Conservation (phyloP, 2,113 vertebrate genomes). For the Oryzias woworae region DNA sequence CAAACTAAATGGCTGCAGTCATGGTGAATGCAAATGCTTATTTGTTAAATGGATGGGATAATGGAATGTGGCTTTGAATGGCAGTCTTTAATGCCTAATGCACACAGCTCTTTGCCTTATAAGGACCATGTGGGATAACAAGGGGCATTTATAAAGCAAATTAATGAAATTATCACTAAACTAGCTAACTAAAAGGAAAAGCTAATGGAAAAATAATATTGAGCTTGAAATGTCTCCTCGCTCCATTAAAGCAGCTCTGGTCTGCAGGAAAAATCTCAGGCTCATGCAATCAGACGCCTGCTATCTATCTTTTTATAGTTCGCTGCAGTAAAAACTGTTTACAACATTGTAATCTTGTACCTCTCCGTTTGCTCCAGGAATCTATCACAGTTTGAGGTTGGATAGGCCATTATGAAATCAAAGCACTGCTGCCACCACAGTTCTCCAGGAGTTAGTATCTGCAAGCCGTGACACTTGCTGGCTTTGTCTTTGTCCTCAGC, state of each 20-base stretch:
- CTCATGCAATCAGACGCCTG: not conserved
- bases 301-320: constrained; percentile 16
- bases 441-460: no score
- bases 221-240: not conserved
- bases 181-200: constrained; percentile 1
- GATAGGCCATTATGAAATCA: not conserved
- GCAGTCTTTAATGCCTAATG: constrained; percentile 3
- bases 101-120: not conserved
- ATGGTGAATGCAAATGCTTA: constrained; percentile 28
- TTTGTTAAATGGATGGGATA: constrained; percentile 39
- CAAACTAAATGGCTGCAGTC: constrained; percentile 37
- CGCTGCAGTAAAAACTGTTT: constrained; percentile 10
- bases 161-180: constrained; percentile 3
- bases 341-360: not conserved
- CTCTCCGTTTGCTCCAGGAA: not conserved
- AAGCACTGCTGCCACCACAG: not conserved
- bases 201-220: constrained; percentile 9
- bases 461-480: no score
- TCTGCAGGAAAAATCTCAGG: constrained; percentile 14
- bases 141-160: constrained; percentile 3
- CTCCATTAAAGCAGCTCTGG: constrained; percentile 23
- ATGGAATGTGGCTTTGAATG: constrained; percentile 26
- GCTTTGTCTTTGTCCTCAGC: no score
- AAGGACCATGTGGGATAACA: constrained; percentile 2
- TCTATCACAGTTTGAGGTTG: constrained; percentile 1